Percentiles rank a stretch among this genome's conserved stretches.
These are phyloP conservation scores for Drosophila kambysellisi DNA, from an alignment of 2,888 invertebrate genomes.

Conservation along the genomic window DNA sequence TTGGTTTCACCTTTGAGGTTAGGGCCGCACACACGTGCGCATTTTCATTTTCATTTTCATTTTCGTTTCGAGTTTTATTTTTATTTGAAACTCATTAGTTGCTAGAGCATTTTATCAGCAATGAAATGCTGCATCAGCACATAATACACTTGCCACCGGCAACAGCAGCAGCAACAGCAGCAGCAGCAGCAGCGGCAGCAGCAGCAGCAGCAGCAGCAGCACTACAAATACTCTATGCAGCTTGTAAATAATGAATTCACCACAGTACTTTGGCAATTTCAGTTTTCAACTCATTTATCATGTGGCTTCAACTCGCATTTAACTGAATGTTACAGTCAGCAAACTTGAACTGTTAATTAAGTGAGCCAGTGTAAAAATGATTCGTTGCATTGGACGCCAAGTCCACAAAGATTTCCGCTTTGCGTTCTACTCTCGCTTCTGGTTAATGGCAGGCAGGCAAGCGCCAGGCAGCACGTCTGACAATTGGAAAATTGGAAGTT, in stretches of 20 bases:
- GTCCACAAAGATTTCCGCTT: slow-evolving; percentile 16
- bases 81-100: slow-evolving; percentile 78
- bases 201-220: slow-evolving; percentile 14
- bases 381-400: slow-evolving; percentile 13
- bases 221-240: slow-evolving; percentile 26
- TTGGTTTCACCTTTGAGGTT: slow-evolving; percentile 40
- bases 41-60: slow-evolving; percentile 9
- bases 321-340: slow-evolving; percentile 3
- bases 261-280: slow-evolving; percentile 4
- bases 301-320: slow-evolving; percentile 4
- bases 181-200: slow-evolving; percentile 9
- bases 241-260: slow-evolving; percentile 7
- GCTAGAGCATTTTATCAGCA: slow-evolving; percentile 56
- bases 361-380: slow-evolving; percentile 37
- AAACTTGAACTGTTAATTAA: slow-evolving; percentile 38
- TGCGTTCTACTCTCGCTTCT: slow-evolving; percentile 20
- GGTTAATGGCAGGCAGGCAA: slow-evolving; percentile 53
- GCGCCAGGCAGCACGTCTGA: slow-evolving; percentile 67
- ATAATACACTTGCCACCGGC: slow-evolving; percentile 50
- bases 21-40: slow-evolving; percentile 32
- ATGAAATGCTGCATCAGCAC: slow-evolving; percentile 71
- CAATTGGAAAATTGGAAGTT: slow-evolving; percentile 82
- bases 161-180: slow-evolving; percentile 16
- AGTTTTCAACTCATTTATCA: slow-evolving; percentile 18
- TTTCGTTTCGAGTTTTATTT: slow-evolving; percentile 16